Evolutionary conservation across 1,140 invertebrate species (phyloP).

Genomic region (Drosophila kikkawai): DNA sequence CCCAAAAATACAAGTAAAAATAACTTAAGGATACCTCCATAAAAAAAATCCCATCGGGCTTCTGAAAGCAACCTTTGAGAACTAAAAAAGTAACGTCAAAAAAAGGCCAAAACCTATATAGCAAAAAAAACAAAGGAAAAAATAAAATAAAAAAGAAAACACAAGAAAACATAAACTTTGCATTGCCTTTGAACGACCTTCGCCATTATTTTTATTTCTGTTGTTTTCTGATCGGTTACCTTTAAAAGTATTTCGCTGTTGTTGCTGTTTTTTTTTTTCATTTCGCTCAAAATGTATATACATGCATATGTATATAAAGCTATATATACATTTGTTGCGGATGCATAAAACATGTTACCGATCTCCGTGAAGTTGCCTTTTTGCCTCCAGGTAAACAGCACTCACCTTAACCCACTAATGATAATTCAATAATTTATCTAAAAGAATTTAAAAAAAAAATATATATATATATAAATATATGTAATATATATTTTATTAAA

Average conservation of each 20-base stretch:
- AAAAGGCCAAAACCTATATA: conserved; percentile 10
- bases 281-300: conserved; percentile 24
- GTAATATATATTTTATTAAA: background rate
- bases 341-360: conserved; percentile 82
- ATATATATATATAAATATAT: background rate
- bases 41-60: background rate
- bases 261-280: conserved; percentile 43
- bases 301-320: conserved; percentile 43
- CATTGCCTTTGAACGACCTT: conserved; percentile 76
- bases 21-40: background rate
- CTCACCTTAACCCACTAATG: conserved; percentile 2
- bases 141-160: conserved; percentile 32
- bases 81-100: conserved; percentile 47
- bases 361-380: conserved; percentile 59
- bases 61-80: conserved; percentile 20
- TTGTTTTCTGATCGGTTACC: conserved; percentile 54
- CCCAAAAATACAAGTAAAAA: background rate
- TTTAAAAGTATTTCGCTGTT: conserved; percentile 79
- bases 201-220: conserved; percentile 60
- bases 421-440: rapidly evolving
- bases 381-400: conserved; percentile 50
- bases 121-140: conserved; percentile 35
- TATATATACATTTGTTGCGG: conserved; percentile 62
- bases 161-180: conserved; percentile 55
- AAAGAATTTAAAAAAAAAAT: background rate